Evolutionary conservation across 2,888 invertebrate species (phyloP), one percentile per base, ranked within the genome.

Genomic region (Eristalis pertinax): DNA sequence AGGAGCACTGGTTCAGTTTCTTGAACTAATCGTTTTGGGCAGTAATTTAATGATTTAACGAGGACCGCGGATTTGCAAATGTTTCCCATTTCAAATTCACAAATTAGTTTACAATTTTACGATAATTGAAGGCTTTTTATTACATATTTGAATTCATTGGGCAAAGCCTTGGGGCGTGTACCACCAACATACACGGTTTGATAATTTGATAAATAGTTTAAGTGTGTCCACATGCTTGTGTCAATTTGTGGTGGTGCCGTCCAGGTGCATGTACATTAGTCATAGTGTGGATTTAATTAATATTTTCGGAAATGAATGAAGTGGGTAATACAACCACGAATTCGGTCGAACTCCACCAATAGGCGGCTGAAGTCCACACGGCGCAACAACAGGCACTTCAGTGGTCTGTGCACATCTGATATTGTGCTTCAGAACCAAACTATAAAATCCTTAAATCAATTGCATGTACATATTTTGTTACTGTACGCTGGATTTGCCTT

Each of bases 21-120:
- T 68, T 68, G 68, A 43, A 62, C 68, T 77, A 77, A 77, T 62
- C 62, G 62, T 43, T 35, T 32, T 50, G 76, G 62, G 69, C 62
- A 62, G 67, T 68, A 68, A 69, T 69, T 62, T 77, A 68, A 77
- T 69, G 62, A 63, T 24, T 69, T 77, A 32, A 63, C n/a, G 69
- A 50, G 62, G 62, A 68, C 67, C 68, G 29, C 15, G 19, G 50
- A 19, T 50, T 19, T 50, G 50, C 15, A 29, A 19, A 60, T 32
- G 24, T 60, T 75, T 38, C 38, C 41, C 29, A 63, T 73, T 73
- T 73, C 19, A 43, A 29, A 22, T 43, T 35, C 22, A 24, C 24
- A 29, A 50, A 69, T 62, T 41, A 43, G 35, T 63, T 69, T 69
- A 43, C 50, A 67, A 58, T 60, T 60, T 60, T 60, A 60, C 32